A percentile compares a stretch with the other conserved stretches of the same genome.
Evolutionary conservation across 2,797 vertebrate species (phyloP).

Genomic region (Siniperca scherzeri): DNA sequence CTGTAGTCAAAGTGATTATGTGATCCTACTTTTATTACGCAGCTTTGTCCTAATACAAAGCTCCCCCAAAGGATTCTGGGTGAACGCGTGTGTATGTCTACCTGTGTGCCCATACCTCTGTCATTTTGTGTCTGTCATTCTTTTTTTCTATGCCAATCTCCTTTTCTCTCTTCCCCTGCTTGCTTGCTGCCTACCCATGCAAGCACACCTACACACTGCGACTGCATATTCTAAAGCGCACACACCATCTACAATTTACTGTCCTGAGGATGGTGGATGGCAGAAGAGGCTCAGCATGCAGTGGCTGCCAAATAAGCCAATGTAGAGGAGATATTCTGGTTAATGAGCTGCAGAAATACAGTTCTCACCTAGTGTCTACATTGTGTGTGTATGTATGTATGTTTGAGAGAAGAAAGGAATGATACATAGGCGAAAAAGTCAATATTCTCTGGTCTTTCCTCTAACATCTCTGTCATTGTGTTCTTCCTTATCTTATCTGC

Average conservation of each 20-base stretch:
- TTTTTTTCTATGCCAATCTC: slow-evolving; percentile 32
- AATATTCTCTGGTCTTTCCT: slow-evolving; percentile 14
- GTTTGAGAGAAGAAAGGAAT: slow-evolving; percentile 19
- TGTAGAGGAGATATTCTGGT: slow-evolving; percentile 63
- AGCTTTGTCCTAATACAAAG: slow-evolving; percentile 81
- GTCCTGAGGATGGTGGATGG: slow-evolving; percentile 59
- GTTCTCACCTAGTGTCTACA: slow-evolving; percentile 41
- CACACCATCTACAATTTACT: slow-evolving; percentile 56
- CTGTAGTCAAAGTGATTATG: slow-evolving; percentile 84
- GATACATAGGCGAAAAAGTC: slow-evolving; percentile 13
- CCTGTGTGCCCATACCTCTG: slow-evolving; percentile 29
- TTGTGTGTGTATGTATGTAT: slow-evolving; percentile 32
- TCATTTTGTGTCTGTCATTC: slow-evolving; percentile 58
- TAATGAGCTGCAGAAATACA: slow-evolving; percentile 72
- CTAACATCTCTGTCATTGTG: not conserved
- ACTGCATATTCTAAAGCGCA: slow-evolving; percentile 37
- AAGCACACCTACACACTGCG: slow-evolving; percentile 51
- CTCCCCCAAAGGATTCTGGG: slow-evolving; percentile 74
- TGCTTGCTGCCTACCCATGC: slow-evolving; percentile 29
- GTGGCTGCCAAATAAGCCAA: slow-evolving; percentile 64
- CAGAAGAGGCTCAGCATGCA: slow-evolving; percentile 61
- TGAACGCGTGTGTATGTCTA: slow-evolving; percentile 47
- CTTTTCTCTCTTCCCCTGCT: slow-evolving; percentile 37
- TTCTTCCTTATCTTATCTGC: slow-evolving; percentile 5
- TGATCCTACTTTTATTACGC: slow-evolving; percentile 82